Percentiles rank a stretch among this genome's conserved stretches.
Evolutionary conservation across 2,113 vertebrate genomes (phyloP).

Genomic region (Cyprinodon tularosa): DNA sequence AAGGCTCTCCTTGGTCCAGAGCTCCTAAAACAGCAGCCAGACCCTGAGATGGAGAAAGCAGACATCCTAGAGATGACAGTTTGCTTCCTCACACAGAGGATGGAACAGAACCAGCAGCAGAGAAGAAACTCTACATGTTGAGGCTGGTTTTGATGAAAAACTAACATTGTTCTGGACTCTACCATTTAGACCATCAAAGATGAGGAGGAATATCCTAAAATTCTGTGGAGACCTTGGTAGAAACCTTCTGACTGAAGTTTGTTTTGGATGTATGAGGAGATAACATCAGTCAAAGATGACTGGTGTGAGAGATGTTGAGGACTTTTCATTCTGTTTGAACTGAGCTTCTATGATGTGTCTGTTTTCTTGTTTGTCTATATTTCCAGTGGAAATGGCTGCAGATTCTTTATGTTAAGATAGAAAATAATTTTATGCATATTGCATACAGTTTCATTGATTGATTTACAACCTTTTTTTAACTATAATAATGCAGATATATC

Average conservation of each 20-base stretch:
- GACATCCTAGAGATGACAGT: slow-evolving; percentile 74
- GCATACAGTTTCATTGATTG: too few species aligned
- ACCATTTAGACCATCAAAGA: slow-evolving; percentile 54
- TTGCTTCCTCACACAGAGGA: slow-evolving; percentile 43
- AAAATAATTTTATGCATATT: background rate
- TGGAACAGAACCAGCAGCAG: slow-evolving; percentile 28
- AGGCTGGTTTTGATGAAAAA: slow-evolving; percentile 32
- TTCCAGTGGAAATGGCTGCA: background rate
- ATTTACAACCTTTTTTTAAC: too few species aligned
- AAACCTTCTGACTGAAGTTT: slow-evolving; percentile 15
- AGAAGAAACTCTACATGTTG: slow-evolving; percentile 40
- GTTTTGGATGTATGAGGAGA: slow-evolving; percentile 5
- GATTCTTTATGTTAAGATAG: slow-evolving; percentile 21
- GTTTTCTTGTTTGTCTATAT: background rate
- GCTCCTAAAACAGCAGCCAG: slow-evolving; percentile 63
- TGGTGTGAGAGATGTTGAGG: too few species aligned
- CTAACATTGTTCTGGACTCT: slow-evolving; percentile 39
- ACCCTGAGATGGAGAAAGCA: slow-evolving; percentile 75
- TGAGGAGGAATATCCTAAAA: slow-evolving; percentile 36
- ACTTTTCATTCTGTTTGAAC: too few species aligned
- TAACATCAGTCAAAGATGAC: slow-evolving; percentile 28
- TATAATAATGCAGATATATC: slow-evolving; percentile 5
- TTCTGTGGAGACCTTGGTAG: slow-evolving; percentile 75
- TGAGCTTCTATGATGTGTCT: too few species aligned
- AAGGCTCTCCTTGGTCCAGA: slow-evolving; percentile 67